Evolutionary conservation across 2,888 invertebrate species (phyloP), one percentile per base, ranked within the genome.

Genomic region (Drosophila lacicola): DNA sequence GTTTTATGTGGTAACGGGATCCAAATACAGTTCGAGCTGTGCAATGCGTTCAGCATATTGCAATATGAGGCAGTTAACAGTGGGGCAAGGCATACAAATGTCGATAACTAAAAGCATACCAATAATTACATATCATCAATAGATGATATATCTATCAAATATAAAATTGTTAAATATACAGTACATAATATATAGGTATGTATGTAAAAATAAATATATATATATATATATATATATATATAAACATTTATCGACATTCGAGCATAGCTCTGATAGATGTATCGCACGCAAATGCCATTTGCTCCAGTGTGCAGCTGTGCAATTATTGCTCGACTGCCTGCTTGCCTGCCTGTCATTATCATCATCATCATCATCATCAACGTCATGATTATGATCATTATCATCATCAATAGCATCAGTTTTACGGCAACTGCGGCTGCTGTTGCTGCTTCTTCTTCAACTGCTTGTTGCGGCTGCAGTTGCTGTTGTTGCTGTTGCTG

Each of bases 241-340:
- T 1, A 21, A 21, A 21, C 5, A 21, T 21, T 4, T 21, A 21
- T 21, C 21, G 5, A 4, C 5, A 21, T 21, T 21, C 5, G 21
- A 21, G 6, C 25, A 6, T 6, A 25, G 25, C 25, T 25, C 25
- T 25, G 6, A 25, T 25, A 5, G 5, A 4, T 29, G 9, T 29
- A 13, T 13, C 5, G 42, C 6, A 5, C 4, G n/a, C 3, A 41
- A 34, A 46, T 19, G 34, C 4, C 8, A 14, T 13, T 74, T 67
- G 55, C 4, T 1, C 19, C 77, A 78, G 67, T 64, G 77, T 77
- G 64, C 66, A 14, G 50, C 70, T 39, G 36, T 61, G 70, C 64
- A 79, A 71, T 79, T 79, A 71, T 74, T 66, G 42, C 36, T 25
- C 42, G 39, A 8, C 25, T 29, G 57, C n/a, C 53, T 53, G 50